Conservation (phyloP, 2,113 vertebrate species). For the Promerops cafer region DNA sequence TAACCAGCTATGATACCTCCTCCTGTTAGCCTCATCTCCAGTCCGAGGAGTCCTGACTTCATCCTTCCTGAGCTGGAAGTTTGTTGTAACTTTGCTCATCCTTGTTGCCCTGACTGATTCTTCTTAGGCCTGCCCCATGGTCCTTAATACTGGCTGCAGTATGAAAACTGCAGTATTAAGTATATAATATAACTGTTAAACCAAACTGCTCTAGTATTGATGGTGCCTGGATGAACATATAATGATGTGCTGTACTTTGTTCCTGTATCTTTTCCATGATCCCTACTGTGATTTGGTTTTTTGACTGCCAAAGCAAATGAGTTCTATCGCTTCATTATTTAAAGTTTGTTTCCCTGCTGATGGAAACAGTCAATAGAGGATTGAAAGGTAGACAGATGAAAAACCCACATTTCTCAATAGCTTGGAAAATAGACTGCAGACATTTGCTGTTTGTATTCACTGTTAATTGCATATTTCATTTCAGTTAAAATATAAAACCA, state of each 20-base stretch:
- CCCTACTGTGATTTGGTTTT: not conserved
- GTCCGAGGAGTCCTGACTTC: not conserved
- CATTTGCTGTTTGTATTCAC: not conserved
- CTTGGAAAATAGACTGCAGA: not conserved
- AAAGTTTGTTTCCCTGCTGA: not conserved
- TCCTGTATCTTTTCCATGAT: not conserved
- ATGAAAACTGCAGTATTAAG: no score
- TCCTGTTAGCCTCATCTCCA: not conserved
- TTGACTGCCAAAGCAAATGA: not conserved
- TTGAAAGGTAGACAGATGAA: not conserved
- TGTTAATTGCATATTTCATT: not conserved
- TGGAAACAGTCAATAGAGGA: not conserved
- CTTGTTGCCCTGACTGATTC: not conserved
- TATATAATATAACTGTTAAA: no score
- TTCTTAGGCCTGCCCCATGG: not conserved
- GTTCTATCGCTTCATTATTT: not conserved
- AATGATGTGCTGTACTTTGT: not conserved
- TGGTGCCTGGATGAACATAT: not conserved
- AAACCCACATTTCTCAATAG: not conserved
- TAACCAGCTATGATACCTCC: not conserved
- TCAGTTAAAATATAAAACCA: not conserved
- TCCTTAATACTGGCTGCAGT: not conserved
- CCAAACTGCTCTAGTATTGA: not conserved
- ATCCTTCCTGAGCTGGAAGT: not conserved
- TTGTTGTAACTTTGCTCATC: not conserved